A percentile compares a stretch with the other conserved stretches of the same genome.
Conservation (phyloP, 2,888 invertebrate genomes). For the Megastigmus dorsalis region DNA sequence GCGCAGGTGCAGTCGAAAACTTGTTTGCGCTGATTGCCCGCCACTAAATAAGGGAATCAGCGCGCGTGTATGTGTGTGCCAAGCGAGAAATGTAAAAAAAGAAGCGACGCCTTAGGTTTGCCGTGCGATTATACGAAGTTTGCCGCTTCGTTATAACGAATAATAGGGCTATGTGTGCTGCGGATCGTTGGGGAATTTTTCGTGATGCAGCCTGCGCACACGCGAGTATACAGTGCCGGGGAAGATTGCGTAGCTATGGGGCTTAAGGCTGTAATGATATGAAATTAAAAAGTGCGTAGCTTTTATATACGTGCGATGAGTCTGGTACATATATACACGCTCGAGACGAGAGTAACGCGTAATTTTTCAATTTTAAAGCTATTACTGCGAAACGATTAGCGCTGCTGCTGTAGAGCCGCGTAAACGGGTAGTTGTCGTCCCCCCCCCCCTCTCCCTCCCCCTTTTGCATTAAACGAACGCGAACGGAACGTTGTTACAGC, state of each 20-base stretch:
- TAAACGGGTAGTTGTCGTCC: constrained; percentile 1
- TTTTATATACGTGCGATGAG: too few species aligned
- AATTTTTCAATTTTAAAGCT: constrained; percentile 36
- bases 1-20: constrained; percentile 34
- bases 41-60: constrained; percentile 15
- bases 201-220: too few species aligned
- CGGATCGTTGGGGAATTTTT: not conserved
- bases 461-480: too few species aligned
- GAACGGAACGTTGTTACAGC: too few species aligned
- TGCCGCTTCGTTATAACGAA: constrained; percentile 6
- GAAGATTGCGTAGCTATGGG: constrained; percentile 5
- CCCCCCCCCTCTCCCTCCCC: too few species aligned
- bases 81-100: not conserved
- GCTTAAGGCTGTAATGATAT: constrained; percentile 1
- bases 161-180: too few species aligned
- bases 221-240: too few species aligned
- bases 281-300: constrained; percentile 31
- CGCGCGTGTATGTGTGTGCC: not conserved
- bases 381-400: constrained; percentile 15
- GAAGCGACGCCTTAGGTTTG: too few species aligned
- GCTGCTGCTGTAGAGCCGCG: not conserved
- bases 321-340: too few species aligned
- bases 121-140: not conserved
- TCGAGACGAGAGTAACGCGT: constrained; percentile 8
- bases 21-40: constrained; percentile 33